Base-by-base conservation (phyloP, 2,888 invertebrate genomes). In the Philopedon plagiatum region DNA sequence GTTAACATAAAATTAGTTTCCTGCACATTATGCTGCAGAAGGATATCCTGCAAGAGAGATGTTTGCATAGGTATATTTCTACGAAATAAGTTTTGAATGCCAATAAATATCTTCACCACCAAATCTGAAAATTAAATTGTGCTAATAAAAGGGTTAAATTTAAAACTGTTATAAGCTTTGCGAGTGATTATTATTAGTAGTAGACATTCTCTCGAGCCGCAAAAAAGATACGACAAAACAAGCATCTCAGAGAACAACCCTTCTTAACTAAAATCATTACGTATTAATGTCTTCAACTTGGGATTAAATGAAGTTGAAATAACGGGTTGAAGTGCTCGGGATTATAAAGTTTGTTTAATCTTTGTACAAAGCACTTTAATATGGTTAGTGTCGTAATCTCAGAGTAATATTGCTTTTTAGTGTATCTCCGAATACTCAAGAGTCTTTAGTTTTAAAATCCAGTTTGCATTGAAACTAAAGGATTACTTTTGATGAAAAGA, bases 271-370 rank as follows among this genome's bases (percentile, higher is more conserved):
- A 49, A 49, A 49, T 49, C 23, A 49, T n/a, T 49, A 26, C 26
- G 13, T 13, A n/a, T 26, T 26, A 49, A 26, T 49, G 26, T n/a
- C 49, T 49, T 26, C 23, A 49, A 29, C 51, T 54, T 54, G 3
- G 29, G 15, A 29, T 29, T 54, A 54, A 29, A 54, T 29, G 51
- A 54, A n/a, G 51, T 29, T 54, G 51, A 54, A 54, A 29, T 54
- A 54, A 54, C 29, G 51, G 51, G 29, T 0, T 29, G 9, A 54
- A 54, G 29, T 54, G 7, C 29, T 54, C 29, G 15, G 51, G 51
- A 54, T 54, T 54, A 39, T 39, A 54, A 54, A 54, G 29, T 54
- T 54, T 29, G 51, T 54, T 29, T 54, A 54, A 54, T 54, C 51
- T 54, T 54, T 9, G 29, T 29, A 54, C 29, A 26, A 29, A 54